phyloP scores from a whole-genome alignment of 2,113 vertebrate genomes.

The Pandion haliaetus region DNA sequence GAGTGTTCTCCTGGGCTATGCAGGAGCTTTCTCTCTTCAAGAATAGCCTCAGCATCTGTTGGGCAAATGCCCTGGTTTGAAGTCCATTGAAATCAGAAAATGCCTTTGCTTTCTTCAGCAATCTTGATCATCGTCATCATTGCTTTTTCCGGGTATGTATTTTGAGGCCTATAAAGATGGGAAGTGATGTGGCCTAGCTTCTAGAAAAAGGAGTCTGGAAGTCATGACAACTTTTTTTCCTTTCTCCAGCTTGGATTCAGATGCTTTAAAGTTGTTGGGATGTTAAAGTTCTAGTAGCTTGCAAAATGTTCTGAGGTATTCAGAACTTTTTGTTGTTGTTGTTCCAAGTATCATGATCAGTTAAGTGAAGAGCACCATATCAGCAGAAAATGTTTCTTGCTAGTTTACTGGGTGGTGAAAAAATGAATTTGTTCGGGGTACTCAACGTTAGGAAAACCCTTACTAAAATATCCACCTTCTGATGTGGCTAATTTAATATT shows the following conservation, averaged over 20 bases:
- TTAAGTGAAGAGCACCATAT: neutral
- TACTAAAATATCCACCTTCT: neutral
- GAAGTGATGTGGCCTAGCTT: neutral
- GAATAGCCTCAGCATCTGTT: neutral
- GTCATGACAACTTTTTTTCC: neutral
- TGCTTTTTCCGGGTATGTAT: neutral
- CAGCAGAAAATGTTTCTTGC: neutral
- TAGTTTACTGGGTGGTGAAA: neutral
- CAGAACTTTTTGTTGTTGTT: neutral
- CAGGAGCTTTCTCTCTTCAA: neutral
- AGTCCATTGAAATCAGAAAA: neutral
- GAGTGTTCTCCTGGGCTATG: neutral
- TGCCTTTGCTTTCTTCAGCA: neutral
- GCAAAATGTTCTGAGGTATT: neutral
- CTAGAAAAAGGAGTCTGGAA: neutral
- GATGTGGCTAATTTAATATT: neutral
- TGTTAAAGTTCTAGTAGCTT: neutral
- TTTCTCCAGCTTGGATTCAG: neutral
- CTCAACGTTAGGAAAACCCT: neutral
- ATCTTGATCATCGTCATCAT: fast-evolving
- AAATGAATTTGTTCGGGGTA: neutral
- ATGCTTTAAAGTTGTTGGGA: neutral
- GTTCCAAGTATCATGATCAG: neutral
- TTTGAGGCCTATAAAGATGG: neutral
- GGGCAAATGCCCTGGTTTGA: neutral